Base-by-base conservation (phyloP, 1,140 invertebrate genomes). In the Calycopis cecrops region DNA sequence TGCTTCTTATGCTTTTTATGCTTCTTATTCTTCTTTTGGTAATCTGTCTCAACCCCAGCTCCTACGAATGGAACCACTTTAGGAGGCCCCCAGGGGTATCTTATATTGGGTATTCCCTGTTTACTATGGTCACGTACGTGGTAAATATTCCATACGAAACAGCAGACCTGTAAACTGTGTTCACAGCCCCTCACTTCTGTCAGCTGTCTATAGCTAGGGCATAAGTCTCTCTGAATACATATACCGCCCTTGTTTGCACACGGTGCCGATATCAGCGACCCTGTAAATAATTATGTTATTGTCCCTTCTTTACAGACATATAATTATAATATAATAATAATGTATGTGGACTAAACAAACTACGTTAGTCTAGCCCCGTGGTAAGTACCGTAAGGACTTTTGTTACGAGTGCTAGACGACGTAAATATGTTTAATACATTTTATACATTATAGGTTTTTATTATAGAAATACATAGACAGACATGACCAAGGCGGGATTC, bases 181-280 rank as follows among this genome's bases (percentile, higher is more conserved):
- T 74, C 78, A 58, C 83, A 86, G 9, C 80, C 83, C 11, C 74
- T 72, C 12, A 83, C 65, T 68, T 83, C 69, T 1, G 79, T 66
- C 10, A 83, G 54, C 12, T 56, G 81, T 33, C 53, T 58, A 18
- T 64, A 59, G 2, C 73, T 71, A 1, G 52, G 60, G 34, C 83
- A 86, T 11, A 84, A 61, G n/a, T 72, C 72, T 49, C 66, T 51
- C 48, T 68, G 63, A 28, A 86, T 65, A 44, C 83, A 86, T 57
- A 86, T 77, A 2, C 83, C 83, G 14, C 77, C 76, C 4, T 64
- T 59, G 18, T 56, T 49, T 72, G 79, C 83, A 50, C 83, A 86
- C 11, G 75, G 65, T 9, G 83, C 81, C 4, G 65, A 62, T 54
- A 71, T 57, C 67, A 84, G 57, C 1, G 82, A 84, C 35, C 72